These are phyloP conservation scores for Ichneumoninae sp. DNA, from an alignment of 2,888 invertebrate species.

Conservation along the genomic window DNA sequence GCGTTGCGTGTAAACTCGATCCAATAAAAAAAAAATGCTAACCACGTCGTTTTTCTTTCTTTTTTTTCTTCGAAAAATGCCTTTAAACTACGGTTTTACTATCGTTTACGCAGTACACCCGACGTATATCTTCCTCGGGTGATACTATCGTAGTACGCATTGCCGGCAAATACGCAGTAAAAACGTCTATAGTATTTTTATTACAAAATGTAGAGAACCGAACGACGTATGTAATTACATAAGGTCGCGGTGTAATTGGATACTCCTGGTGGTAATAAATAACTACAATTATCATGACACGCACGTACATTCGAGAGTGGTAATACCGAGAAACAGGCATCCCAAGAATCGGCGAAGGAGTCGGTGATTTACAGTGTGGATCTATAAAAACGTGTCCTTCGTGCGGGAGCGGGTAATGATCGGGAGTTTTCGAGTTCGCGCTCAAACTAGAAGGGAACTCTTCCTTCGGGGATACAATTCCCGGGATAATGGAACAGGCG, in stretches of 20 bases:
- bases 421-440: conserved; percentile 45
- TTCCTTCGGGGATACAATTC: background rate
- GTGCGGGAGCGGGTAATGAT: conserved; percentile 35
- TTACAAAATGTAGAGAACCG: conserved; percentile 52
- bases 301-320: conserved; percentile 41
- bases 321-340: conserved; percentile 20
- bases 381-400: conserved; percentile 50
- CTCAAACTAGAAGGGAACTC: conserved; percentile 34
- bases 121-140: conserved; percentile 26
- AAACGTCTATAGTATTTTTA: conserved; percentile 33
- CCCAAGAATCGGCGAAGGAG: conserved; percentile 56
- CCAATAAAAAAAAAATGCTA: background rate
- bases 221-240: conserved; percentile 52
- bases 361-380: conserved; percentile 55
- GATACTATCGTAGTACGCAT: conserved; percentile 46
- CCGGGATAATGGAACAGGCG: background rate
- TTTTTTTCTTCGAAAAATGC: conserved; percentile 29
- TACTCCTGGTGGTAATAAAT: conserved; percentile 54
- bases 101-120: conserved; percentile 24
- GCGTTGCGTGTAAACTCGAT: conserved; percentile 48
- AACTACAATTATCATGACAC: conserved; percentile 62
- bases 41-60: background rate
- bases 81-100: conserved; percentile 47
- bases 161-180: background rate
- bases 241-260: conserved; percentile 53